Evolutionary conservation across 2,113 vertebrate genomes (phyloP), one percentile per base, ranked within the genome.

Genomic region (Proterorhinus semilunaris): DNA sequence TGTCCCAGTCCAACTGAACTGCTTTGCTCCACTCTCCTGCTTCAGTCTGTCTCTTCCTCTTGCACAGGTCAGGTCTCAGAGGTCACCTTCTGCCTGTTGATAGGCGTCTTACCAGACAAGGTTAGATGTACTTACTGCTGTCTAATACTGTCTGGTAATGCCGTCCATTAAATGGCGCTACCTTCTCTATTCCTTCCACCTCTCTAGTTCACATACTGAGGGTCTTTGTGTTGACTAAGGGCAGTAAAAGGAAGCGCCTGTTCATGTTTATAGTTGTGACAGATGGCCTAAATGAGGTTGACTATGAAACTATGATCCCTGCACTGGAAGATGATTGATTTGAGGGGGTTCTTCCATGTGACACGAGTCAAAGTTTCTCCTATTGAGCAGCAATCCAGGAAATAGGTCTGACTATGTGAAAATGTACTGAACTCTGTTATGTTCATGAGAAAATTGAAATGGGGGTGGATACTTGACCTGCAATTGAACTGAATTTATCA

Each of bases 111-210:
- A 98, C 97, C 97, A 98, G 96, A 94, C 97, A 98, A 78, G 91
- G 94, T 98, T 98, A 98, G 96, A 98, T 96, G 92, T 98, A 89
- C 86, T 86, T 92, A 90, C 61, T 85, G 83, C 70, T 92, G 95
- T 98, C 97, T 98, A 99, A 99, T 99, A 98, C 97, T 99, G 97
- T 95, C 97, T 98, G 97, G 96, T 98, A 98, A 99, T 96, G 96
- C 97, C 96, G 93, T 95, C 92, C 90, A 94, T 97, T 85, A 87
- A 94, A 90, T 11, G 66, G 92, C 86, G 93, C 92, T 88, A 83
- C 54, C 72, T 82, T 86, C 88, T 77, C 69, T 83, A 82, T 75
- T 65, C 73, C 68, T 85, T 84, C 79, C 75, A 72, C 74, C 65
- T 79, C 66, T 84, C 66, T 86, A 10, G 27, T 72, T 87, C 79